These are phyloP conservation scores for Parus major DNA, from an alignment of 2,113 vertebrate species.

Conservation along the genomic window DNA sequence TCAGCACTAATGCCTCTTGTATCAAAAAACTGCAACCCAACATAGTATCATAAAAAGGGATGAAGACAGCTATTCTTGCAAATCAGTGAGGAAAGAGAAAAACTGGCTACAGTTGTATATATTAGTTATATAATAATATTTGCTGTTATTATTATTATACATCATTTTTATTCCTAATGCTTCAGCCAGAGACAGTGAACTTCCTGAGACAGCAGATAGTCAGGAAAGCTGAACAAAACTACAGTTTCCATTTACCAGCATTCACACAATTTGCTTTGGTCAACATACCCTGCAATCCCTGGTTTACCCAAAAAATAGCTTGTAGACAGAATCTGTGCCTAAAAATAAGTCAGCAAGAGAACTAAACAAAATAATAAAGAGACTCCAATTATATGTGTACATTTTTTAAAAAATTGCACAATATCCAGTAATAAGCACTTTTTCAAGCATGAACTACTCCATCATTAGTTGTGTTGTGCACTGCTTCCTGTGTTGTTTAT, in stretches of 20 bases:
- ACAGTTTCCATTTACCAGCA: background rate
- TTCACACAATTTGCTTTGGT: constrained; percentile 3
- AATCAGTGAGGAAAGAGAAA: background rate
- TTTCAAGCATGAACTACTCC: background rate
- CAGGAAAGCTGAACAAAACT: background rate
- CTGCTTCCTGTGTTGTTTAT: background rate
- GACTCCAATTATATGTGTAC: background rate
- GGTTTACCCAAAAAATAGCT: constrained; percentile 7
- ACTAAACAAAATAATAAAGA: background rate
- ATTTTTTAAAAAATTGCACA: constrained; percentile 10
- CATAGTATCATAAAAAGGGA: background rate
- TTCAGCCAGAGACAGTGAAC: background rate
- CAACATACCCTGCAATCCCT: constrained; percentile 8
- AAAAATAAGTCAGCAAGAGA: constrained; percentile 31
- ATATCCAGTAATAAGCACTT: background rate
- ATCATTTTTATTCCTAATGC: background rate
- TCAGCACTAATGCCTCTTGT: background rate
- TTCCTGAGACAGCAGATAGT: background rate
- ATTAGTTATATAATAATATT: background rate
- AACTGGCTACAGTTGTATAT: background rate
- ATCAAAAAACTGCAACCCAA: background rate
- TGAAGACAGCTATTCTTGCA: background rate
- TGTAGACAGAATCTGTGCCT: background rate
- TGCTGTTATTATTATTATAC: background rate
- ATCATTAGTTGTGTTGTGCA: background rate